Evolutionary conservation across 2,113 vertebrate genomes (phyloP).

Genomic region (Polypterus senegalus): DNA sequence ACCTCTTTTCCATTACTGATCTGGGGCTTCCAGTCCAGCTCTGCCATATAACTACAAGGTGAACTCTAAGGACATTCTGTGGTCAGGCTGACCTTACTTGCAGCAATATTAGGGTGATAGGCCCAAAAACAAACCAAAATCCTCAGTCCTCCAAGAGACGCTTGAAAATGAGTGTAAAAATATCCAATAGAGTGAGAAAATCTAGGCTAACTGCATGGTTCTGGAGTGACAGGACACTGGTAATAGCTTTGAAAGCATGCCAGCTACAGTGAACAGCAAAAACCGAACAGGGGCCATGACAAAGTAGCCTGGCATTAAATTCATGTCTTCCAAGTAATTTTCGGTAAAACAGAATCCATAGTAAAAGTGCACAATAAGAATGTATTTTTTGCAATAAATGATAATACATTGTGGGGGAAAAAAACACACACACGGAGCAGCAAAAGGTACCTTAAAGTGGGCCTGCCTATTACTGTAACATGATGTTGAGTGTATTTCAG

Average conservation of each 20-base stretch:
- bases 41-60: background rate
- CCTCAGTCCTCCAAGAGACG: constrained; percentile 20
- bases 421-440: constrained; percentile 26
- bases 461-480: constrained; percentile 10
- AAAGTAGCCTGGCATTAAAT: constrained; percentile 27
- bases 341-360: constrained; percentile 25
- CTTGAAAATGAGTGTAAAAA: background rate
- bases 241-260: constrained; percentile 30
- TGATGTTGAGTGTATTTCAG: constrained; percentile 27
- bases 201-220: constrained; percentile 7
- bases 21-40: no score
- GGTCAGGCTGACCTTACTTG: background rate
- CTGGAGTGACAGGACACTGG: constrained; percentile 20
- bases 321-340: constrained; percentile 44
- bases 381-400: constrained; percentile 42
- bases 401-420: constrained; percentile 22
- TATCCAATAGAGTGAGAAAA: background rate
- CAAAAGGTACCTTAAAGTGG: constrained; percentile 13
- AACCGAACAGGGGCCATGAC: constrained; percentile 12
- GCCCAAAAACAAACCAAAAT: constrained; percentile 20
- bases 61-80: background rate
- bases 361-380: constrained; percentile 27
- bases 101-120: constrained; percentile 24
- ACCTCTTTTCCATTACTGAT: background rate
- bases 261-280: constrained; percentile 23